Evolutionary conservation across 2,113 vertebrate species (phyloP).

Genomic region (Scophthalmus maximus): DNA sequence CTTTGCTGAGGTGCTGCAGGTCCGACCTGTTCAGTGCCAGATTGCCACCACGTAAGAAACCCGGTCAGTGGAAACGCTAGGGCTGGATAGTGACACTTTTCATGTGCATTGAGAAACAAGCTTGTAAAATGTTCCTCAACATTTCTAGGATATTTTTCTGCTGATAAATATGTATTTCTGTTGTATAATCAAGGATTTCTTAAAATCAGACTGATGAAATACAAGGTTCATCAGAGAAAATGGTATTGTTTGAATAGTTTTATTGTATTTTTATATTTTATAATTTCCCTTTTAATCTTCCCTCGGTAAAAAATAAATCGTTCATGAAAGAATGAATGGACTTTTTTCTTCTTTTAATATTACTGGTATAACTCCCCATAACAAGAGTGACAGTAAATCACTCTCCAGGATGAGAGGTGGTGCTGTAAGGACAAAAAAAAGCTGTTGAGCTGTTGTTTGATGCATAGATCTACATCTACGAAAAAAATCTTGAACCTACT

Average conservation of each 20-base stretch:
- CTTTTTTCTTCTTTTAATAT: background rate
- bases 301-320: background rate
- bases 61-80: background rate
- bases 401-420: too few species aligned
- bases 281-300: background rate
- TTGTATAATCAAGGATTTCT: background rate
- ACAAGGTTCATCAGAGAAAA: background rate
- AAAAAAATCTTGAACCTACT: too few species aligned
- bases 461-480: too few species aligned
- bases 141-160: background rate
- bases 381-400: too few species aligned
- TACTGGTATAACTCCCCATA: background rate
- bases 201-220: background rate
- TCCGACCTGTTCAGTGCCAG: slow-evolving; percentile 69
- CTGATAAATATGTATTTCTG: background rate
- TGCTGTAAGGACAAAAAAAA: too few species aligned
- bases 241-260: too few species aligned
- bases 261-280: too few species aligned
- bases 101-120: background rate
- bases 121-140: background rate
- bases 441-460: too few species aligned
- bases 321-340: background rate
- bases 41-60: slow-evolving; percentile 1
- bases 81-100: background rate
- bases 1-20: slow-evolving; percentile 88